phyloP scores from a whole-genome alignment of 1,140 invertebrate species.

The Rhysida immarginata region DNA sequence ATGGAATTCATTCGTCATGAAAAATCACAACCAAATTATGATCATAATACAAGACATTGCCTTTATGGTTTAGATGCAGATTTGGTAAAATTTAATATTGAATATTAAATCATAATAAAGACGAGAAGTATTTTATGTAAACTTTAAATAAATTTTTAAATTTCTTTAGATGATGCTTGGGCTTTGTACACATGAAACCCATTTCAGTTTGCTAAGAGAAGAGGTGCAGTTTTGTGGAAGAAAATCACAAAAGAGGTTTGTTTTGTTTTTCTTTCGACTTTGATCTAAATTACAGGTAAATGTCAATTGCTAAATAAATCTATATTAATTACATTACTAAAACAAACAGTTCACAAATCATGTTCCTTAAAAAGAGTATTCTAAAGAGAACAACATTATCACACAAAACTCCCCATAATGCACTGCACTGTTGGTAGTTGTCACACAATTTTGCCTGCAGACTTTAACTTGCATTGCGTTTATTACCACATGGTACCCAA shows the following conservation, averaged over 20 bases:
- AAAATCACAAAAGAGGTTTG: conserved; percentile 20
- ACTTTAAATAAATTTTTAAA: too few species aligned
- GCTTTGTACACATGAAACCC: conserved; percentile 81
- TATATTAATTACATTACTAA: background rate
- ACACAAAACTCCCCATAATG: too few species aligned
- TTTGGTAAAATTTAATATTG: conserved; percentile 38
- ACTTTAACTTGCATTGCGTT: too few species aligned
- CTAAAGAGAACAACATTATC: too few species aligned
- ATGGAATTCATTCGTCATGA: conserved; percentile 92
- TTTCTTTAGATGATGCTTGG: conserved; percentile 65
- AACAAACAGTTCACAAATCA: background rate
- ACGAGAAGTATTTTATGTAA: too few species aligned
- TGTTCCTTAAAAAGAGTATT: background rate
- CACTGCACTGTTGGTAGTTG: too few species aligned
- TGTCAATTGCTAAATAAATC: background rate
- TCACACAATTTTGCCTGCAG: too few species aligned
- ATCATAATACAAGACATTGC: conserved; percentile 81
- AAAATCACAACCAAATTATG: conserved; percentile 61
- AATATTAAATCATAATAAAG: background rate
- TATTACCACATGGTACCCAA: too few species aligned
- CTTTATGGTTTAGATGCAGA: conserved; percentile 92
- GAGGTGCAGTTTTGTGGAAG: conserved; percentile 46
- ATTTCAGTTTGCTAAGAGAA: conserved; percentile 80
- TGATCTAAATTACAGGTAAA: too few species aligned
- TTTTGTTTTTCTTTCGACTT: too few species aligned